Base-by-base conservation (phyloP, 1,140 invertebrate species). In the Tenebrio molitor region DNA sequence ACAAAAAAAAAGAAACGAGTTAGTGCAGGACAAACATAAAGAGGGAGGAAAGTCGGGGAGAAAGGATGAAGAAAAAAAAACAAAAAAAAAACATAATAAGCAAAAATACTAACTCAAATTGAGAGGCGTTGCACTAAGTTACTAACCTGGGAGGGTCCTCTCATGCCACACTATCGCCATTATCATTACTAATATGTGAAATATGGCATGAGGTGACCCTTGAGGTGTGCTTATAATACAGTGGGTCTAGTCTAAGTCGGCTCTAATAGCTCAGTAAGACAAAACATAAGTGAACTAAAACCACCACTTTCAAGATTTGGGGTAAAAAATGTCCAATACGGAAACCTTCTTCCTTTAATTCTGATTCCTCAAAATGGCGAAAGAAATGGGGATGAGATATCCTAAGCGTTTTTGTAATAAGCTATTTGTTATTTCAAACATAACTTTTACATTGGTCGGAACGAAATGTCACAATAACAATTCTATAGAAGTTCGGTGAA, bases 11-110 rank as follows among this genome's bases (percentile, higher is more conserved):
- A 19, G 41, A 44, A 39, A n/a, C n/a, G n/a, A 50, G 66, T 71
- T 71, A 21, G 39, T 64, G 64, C 68, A 72, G 34, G 44, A 72
- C 33, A 69, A 66, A 72, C 65, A 12, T 53, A 75, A 29, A 39
- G 69, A 62, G 68, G 46, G 23, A 58, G 25, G 36, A 29, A 29
- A 29, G 25, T 29, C 23, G 53, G 15, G 23, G 21, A 42, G 39
- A 65, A 17, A 76, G 53, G n/a, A 63, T 62, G 58, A 23, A 39
- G 67, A 76, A 64, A 76, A 77, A 70, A 76, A 79, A 78, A 82
- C 78, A 81, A 77, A 82, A 81, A 80, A 74, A 80, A 81, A 78
- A 78, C 75, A 82, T 79, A 78, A 83, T 80, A 78, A 79, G 77
- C 77, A 80, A 79, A 76, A 74, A 41, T 65, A 41, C 62, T 65